phyloP scores from a whole-genome alignment of 1,140 invertebrate species.

The Sycobia sp. region DNA sequence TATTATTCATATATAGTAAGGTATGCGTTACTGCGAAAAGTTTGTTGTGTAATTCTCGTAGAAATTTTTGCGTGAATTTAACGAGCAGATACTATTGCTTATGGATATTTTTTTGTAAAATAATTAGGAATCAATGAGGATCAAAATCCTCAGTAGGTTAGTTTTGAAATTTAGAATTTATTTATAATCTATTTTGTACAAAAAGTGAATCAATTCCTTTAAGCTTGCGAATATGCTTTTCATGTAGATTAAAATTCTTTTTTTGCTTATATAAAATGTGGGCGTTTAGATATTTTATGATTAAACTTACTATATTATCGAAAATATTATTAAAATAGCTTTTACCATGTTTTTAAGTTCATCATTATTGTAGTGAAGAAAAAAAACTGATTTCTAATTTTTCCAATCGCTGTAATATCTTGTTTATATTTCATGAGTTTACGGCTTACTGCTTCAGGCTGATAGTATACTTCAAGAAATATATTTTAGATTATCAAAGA shows the following conservation, averaged over 20 bases:
- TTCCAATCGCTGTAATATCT: too few relatives aligned
- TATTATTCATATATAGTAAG: background rate
- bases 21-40: constrained; percentile 10
- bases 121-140: background rate
- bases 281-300: background rate
- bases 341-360: background rate
- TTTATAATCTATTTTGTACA: background rate
- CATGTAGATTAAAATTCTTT: constrained; percentile 7
- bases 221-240: constrained; percentile 11
- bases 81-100: constrained; percentile 8
- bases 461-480: background rate
- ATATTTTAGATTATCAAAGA: background rate
- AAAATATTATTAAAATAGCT: too few relatives aligned
- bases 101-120: constrained; percentile 7
- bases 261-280: background rate
- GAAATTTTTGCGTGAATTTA: constrained; percentile 15
- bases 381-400: too few relatives aligned
- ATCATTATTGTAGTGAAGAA: too few relatives aligned
- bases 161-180: constrained; percentile 2
- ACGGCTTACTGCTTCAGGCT: constrained; percentile 8
- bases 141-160: constrained; percentile 1
- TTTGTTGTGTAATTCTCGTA: constrained; percentile 15
- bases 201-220: background rate
- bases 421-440: background rate
- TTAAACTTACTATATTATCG: background rate